Evolutionary conservation across 2,888 invertebrate genomes (phyloP), one percentile per base, ranked within the genome.

Genomic region (Calameuta idolon): DNA sequence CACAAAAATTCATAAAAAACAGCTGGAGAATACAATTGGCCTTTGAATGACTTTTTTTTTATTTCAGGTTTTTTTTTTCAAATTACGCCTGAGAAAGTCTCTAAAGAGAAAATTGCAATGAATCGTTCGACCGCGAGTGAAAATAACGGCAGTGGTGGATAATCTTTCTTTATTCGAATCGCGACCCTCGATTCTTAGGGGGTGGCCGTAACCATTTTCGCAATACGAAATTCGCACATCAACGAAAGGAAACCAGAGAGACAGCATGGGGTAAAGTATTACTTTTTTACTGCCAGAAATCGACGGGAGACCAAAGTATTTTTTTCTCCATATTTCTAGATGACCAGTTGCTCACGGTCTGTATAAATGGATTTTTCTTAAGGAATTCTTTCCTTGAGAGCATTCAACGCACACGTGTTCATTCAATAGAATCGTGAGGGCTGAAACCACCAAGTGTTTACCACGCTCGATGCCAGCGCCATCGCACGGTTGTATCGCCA

Each of bases 391-490:
- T 55, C 9, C 23, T 23, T 55, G 9, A 23, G 23, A 55, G 1
- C 40, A 23, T 55, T 23, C 23, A 55, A 55, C 55, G 0, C 15
- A 55, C 55, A 23, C 55, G 55, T 23, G 55, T 55, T 55, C 55
- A 9, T 23, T 23, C 55, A 55, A 55, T 55, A 15, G 55, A 55
- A 23, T 55, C 23, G 23, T 23, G 23, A 55, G 9, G 1, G 55
- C 23, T 5, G 23, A 23, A 55, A 55, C 71, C 12, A 71, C 31
- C 4, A 34, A 34, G 71, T n/a, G 12, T 71, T 71, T 12, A 71
- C 55, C 71, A 34, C 33, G 81, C 78, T 84, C 86, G 86, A 87
- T 79, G 81, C 84, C 85, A 84, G 83, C 84, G 89, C 88, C 89
- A 89, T 87, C 89, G 74, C 74, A 79, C 87, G 86, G 80, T 75